Conservation (phyloP, 2,888 invertebrate genomes). For the Gymnosoma rotundatum region DNA sequence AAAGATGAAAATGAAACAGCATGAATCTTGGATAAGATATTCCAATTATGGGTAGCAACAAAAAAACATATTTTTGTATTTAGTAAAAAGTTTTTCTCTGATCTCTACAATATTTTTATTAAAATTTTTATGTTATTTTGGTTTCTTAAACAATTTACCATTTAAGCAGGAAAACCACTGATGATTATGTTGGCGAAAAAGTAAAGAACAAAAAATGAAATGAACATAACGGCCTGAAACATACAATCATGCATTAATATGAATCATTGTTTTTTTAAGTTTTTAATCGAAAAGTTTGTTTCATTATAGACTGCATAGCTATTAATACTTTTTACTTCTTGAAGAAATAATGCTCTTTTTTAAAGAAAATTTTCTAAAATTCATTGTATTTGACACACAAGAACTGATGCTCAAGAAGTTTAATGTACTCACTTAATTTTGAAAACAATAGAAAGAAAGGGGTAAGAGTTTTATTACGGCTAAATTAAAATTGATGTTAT, state of each 20-base stretch:
- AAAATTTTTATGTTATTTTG: no score
- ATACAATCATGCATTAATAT: constrained; percentile 36
- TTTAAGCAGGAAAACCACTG: constrained; percentile 33
- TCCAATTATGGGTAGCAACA: background rate
- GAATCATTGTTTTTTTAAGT: constrained; percentile 57
- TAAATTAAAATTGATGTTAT: background rate
- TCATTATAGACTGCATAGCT: constrained; percentile 50
- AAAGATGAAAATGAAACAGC: background rate
- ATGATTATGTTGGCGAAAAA: constrained; percentile 32
- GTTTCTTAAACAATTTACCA: background rate
- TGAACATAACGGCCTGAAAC: background rate
- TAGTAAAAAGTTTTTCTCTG: background rate
- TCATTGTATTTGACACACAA: background rate
- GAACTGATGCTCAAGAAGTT: background rate
- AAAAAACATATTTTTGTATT: constrained; percentile 25
- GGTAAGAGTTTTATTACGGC: background rate
- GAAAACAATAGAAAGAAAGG: background rate
- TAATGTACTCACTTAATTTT: background rate
- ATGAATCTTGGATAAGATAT: background rate
- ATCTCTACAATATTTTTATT: constrained; percentile 14
- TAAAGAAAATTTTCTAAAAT: constrained; percentile 3
- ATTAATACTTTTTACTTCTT: constrained; percentile 47
- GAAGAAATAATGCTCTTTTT: constrained; percentile 5
- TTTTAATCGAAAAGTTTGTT: constrained; percentile 68
- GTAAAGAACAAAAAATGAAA: background rate